Evolutionary conservation across 53 echinoderm and acorn worm species (phyloP).

Genomic region (Mesocentrotus franciscanus): DNA sequence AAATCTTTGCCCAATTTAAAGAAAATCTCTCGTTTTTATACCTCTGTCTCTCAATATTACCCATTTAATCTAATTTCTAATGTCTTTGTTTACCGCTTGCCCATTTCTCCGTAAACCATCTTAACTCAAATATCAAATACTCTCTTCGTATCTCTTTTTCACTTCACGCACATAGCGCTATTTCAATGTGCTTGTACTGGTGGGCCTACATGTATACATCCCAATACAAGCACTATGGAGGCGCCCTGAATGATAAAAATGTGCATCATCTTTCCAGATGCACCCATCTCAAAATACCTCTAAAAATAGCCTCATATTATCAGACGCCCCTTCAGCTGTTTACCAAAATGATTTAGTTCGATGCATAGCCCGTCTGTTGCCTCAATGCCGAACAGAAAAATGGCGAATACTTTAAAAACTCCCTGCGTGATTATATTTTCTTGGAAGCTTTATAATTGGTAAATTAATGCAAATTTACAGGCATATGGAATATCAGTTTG

Average conservation of each 20-base stretch:
- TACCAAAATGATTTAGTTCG: constrained; percentile 29
- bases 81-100: no score
- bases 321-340: constrained; percentile 33
- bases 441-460: no score
- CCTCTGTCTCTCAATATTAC: no score
- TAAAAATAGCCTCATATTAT: constrained; percentile 30
- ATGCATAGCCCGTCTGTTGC: constrained; percentile 36
- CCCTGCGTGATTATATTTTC: no score
- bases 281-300: background rate
- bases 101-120: no score
- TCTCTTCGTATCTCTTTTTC: background rate
- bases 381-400: no score
- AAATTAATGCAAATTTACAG: no score
- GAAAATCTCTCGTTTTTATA: no score
- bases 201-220: background rate
- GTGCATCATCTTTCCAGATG: constrained; percentile 52
- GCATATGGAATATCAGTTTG: no score
- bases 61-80: no score
- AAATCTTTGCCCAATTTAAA: no score
- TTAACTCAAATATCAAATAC: background rate
- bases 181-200: background rate
- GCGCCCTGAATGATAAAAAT: constrained; percentile 13
- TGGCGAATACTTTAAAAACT: no score
- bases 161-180: background rate
- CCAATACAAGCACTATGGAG: background rate